These are phyloP conservation scores for Perdita meconis DNA, from an alignment of 2,888 invertebrate genomes.

Conservation along the genomic window DNA sequence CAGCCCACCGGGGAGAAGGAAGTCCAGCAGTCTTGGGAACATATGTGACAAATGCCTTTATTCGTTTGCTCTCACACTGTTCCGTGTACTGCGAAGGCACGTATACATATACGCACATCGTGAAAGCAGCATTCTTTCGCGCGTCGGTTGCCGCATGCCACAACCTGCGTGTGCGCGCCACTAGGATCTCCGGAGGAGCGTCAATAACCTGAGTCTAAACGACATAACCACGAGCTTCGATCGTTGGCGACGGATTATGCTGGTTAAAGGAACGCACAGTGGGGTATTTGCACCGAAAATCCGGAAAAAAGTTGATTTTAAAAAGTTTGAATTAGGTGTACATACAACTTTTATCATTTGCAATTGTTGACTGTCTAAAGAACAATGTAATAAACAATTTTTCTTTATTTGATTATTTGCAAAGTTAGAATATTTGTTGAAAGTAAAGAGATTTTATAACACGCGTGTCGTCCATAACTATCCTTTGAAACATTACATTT, in stretches of 20 bases:
- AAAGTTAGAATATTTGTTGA: too few species aligned
- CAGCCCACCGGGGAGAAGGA: constrained; percentile 51
- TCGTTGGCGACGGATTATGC: neutral
- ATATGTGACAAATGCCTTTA: constrained; percentile 71
- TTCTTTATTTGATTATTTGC: neutral
- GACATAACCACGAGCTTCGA: neutral
- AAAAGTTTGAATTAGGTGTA: too few species aligned
- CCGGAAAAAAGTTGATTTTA: too few species aligned
- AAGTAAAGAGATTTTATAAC: too few species aligned
- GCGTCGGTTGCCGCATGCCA: constrained; percentile 32
- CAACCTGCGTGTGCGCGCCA: constrained; percentile 55
- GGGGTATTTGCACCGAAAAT: too few species aligned
- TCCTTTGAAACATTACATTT: too few species aligned
- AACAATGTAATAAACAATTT: too few species aligned
- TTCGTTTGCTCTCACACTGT: constrained; percentile 53
- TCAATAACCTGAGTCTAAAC: constrained; percentile 33
- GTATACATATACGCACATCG: constrained; percentile 55
- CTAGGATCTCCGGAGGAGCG: constrained; percentile 38
- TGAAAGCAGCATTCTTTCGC: constrained; percentile 43
- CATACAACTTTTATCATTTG: too few species aligned
- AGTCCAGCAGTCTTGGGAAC: constrained; percentile 53
- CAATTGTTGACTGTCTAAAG: too few species aligned
- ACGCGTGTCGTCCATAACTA: too few species aligned
- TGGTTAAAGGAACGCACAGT: neutral
- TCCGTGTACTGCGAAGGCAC: constrained; percentile 35